Evolutionary conservation across 2,888 invertebrate genomes (phyloP).

Genomic region (Ptychoptera albimana): DNA sequence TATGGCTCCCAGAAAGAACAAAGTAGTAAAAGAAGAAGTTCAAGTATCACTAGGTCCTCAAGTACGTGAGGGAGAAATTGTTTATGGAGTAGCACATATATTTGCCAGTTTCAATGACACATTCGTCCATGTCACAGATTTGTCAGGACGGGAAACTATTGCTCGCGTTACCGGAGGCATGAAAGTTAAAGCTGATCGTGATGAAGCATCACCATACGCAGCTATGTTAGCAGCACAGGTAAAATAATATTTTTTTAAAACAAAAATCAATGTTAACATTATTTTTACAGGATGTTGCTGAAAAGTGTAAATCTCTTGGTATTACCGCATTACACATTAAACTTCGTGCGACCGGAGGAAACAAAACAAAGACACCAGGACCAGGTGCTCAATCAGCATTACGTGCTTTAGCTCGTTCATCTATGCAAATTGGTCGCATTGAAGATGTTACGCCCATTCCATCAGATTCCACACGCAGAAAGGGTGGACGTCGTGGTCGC

Average conservation of each 20-base stretch:
- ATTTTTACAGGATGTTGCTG: constrained; percentile 84
- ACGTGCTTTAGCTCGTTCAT: constrained; percentile 92
- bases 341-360: constrained; percentile 95
- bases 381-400: constrained; percentile 98
- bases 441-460: constrained; percentile 99
- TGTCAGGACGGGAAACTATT: constrained; percentile 92
- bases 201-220: constrained; percentile 98
- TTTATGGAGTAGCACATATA: constrained; percentile 98
- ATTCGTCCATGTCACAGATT: constrained; percentile 98
- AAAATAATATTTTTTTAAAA: constrained; percentile 12
- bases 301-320: constrained; percentile 92
- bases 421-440: constrained; percentile 99
- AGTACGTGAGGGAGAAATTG: constrained; percentile 91
- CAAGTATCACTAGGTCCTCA: constrained; percentile 92
- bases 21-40: constrained; percentile 91
- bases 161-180: constrained; percentile 94
- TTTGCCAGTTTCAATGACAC: constrained; percentile 99
- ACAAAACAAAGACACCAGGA: constrained; percentile 96
- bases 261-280: background rate
- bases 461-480: constrained; percentile 96
- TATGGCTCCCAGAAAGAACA: constrained; percentile 97
- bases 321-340: constrained; percentile 98
- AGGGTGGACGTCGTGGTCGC: constrained; percentile 99
- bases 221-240: constrained; percentile 99
- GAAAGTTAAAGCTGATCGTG: constrained; percentile 99